These are phyloP conservation scores for Cyprichromis sp. DNA, from an alignment of 2,113 vertebrate species.

Conservation along the genomic window DNA sequence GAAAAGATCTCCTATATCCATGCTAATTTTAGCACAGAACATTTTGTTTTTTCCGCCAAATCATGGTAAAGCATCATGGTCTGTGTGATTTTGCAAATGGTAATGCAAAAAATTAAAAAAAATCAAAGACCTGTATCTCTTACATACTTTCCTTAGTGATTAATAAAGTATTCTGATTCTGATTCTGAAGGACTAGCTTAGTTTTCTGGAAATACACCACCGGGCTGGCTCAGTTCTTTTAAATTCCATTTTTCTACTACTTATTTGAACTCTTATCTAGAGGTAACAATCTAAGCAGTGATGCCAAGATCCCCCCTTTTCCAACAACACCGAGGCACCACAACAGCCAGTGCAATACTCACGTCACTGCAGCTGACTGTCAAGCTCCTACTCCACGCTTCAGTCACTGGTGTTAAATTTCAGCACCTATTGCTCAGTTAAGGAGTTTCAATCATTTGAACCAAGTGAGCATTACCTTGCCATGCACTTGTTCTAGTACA, in stretches of 20 bases:
- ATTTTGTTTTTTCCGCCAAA: neutral
- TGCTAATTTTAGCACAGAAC: neutral
- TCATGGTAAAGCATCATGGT: neutral
- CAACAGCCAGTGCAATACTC: neutral
- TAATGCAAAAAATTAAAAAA: rapidly evolving
- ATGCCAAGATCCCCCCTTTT: neutral
- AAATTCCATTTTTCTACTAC: neutral
- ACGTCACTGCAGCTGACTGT: neutral
- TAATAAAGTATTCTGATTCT: neutral
- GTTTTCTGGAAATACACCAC: neutral
- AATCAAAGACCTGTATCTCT: neutral
- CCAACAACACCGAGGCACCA: neutral
- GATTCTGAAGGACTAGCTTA: neutral
- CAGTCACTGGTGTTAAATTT: neutral
- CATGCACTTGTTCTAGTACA: neutral
- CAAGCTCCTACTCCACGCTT: neutral
- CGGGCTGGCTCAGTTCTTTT: neutral
- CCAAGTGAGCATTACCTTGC: neutral
- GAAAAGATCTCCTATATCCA: neutral
- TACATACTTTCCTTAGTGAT: neutral
- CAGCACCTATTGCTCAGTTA: neutral
- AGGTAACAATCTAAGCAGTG: neutral
- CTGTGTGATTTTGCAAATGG: neutral
- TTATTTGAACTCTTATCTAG: neutral
- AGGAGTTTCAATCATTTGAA: neutral